A percentile compares a stretch with the other conserved stretches of the same genome.
Evolutionary conservation across 2,113 vertebrate genomes (phyloP).

Genomic region (Pristiophorus japonicus): DNA sequence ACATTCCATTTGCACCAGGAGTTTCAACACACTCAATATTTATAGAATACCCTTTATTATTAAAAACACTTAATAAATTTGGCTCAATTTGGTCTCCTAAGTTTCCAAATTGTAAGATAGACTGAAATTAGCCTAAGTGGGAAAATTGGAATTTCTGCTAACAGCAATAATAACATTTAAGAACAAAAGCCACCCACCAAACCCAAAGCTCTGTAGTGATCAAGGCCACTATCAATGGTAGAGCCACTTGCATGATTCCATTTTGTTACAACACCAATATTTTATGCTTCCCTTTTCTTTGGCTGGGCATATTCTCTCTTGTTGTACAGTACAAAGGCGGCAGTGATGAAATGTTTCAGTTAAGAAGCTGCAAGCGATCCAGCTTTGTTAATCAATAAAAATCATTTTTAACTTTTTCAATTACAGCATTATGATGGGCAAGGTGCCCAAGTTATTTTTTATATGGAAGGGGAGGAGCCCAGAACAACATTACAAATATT

Average conservation of each 20-base stretch:
- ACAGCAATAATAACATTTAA: neutral
- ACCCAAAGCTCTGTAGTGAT: too few relatives aligned
- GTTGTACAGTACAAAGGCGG: neutral
- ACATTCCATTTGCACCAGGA: neutral
- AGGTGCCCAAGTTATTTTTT: neutral
- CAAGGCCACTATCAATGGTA: neutral
- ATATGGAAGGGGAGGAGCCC: neutral
- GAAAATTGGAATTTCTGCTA: neutral
- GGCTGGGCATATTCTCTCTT: too few relatives aligned
- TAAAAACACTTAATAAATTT: neutral
- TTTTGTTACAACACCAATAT: neutral
- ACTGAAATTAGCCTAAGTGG: neutral
- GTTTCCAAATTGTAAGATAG: neutral
- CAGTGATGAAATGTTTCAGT: neutral
- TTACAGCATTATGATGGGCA: neutral
- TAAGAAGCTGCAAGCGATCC: neutral
- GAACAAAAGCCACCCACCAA: neutral
- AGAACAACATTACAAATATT: neutral
- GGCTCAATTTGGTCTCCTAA: neutral
- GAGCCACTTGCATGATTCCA: neutral
- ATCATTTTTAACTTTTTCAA: neutral
- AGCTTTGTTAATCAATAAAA: neutral
- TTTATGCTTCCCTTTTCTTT: neutral
- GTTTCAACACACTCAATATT: neutral
- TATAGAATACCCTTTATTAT: neutral